Base-by-base conservation (phyloP, 2,888 invertebrate genomes). In the Cryptocheilus praepositus region DNA sequence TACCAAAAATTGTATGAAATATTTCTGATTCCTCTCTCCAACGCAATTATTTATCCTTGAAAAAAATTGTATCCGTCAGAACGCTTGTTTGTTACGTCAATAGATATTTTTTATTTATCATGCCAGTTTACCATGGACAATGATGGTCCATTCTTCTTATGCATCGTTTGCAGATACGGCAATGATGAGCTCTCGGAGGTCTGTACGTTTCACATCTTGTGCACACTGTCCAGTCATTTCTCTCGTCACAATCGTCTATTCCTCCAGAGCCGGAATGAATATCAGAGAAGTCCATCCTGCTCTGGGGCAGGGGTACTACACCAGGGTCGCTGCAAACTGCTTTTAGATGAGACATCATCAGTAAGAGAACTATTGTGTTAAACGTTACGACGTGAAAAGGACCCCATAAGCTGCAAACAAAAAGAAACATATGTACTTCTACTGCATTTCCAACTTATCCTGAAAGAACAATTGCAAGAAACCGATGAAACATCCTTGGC, bases 251-350 rank as follows among this genome's bases (percentile, higher is more conserved):
- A 64, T 90, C 90, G 51, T 86, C 88, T 13, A 79, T 78, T 77
- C 89, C 89, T 66, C 89, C 85, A 79, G 90, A 90, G 76, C 92
- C 92, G 62, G 93, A 91, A 89, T 95, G 94, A 84, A 95, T 91
- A 84, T 95, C 95, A 0, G 95, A 95, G 89, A 95, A 95, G 85
- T 95, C 95, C 84, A 95, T 90, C 75, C 93, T 91, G 80, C 90
- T 92, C 74, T 92, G 92, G 0, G 93, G 93, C 67, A 95, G 89
- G n/a, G 95, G 96, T 51, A 97, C 95, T 58, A 94, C 93, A 2
- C 96, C 96, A 3, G 97, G 96, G 90, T 97, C 96, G n/a, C 95
- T 95, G 80, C 95, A 92, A 65, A 96, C 95, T 8, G 96, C 96
- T 83, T 95, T 92, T n/a, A 94, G 82, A 88, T 97, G 96, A 2